Evolutionary conservation across 2,113 vertebrate species (phyloP), one percentile per base, ranked within the genome.

Genomic region (Ochotona princeps): DNA sequence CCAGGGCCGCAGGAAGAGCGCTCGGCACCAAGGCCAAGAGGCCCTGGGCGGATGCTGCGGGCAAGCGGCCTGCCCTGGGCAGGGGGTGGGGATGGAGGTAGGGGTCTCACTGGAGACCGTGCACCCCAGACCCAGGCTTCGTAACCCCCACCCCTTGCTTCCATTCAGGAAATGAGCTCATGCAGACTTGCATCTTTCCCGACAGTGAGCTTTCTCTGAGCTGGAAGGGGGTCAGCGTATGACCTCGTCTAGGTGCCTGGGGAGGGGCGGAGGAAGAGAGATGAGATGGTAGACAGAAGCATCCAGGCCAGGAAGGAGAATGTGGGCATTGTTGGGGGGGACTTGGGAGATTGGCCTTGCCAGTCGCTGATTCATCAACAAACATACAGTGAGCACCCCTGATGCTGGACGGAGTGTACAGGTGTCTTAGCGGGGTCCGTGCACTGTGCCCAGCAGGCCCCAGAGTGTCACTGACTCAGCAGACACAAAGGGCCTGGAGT

Each of bases 1-100:
- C 89, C 81, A 35, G 32, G 81, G 80, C 67, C 79, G 83, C 80
- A 92, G 89, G 91, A 89, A 92, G 79, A 92, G 65, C 70, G 83
- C 65, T 91, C 70, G 63, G 25, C 80, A 44, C 89, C 94, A 60
- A 83, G 90, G 83, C 79, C 85, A 61, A 66, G 89, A 90, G 93
- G 83, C 89, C 92, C 92, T 60, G 65, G 49, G 63, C 49, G 38
- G 32, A n/a, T n/a, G 67, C 65, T 93, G 86, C 88, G 83, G 92
- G 76, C 54, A 57, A 44, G 54, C 12, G 15, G 54, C 18, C 54
- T 57, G 54, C 15, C 54, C 54, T 18, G 14, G 14, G 14, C 54
- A 14, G 14, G 13, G 54, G 54, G 54, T 13, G 54, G 54, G 54
- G 54, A 5, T 44, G 38, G 54, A 18, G 13, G 54, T 11, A 28